Evolutionary conservation across 2,888 invertebrate genomes (phyloP).

Genomic region (Choreutis nemorana): DNA sequence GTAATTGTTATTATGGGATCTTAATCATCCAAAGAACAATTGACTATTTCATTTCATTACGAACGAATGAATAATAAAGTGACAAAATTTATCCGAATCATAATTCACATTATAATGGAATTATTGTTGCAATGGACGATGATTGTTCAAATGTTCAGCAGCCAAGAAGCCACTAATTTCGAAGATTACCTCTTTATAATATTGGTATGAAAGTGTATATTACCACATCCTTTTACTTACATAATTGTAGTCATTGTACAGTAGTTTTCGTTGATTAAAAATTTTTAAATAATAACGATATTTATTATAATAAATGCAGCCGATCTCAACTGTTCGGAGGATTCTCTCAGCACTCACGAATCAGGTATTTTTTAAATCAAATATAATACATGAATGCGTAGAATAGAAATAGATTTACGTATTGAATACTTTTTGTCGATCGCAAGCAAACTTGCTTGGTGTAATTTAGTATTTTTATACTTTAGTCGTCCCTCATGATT

Average conservation of each 20-base stretch:
- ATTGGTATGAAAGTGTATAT: conserved; percentile 1
- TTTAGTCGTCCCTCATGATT: no score
- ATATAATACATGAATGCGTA: conserved; percentile 6
- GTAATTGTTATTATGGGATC: conserved; percentile 1
- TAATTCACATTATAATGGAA: conserved; percentile 1
- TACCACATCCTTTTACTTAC: no score
- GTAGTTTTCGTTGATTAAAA: neutral
- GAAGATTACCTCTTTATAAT: no score
- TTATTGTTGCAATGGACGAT: conserved; percentile 4
- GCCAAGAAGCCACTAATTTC: no score
- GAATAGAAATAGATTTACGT: no score
- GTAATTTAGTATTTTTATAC: no score
- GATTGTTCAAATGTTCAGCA: no score
- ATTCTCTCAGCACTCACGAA: conserved; percentile 81
- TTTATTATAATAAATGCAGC: conserved; percentile 53
- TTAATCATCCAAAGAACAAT: neutral
- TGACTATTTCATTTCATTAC: neutral
- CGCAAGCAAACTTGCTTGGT: no score
- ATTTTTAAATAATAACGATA: conserved; percentile 7
- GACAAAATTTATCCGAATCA: neutral
- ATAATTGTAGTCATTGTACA: no score
- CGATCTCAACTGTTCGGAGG: conserved; percentile 83
- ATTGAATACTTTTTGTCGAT: no score
- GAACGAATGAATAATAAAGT: neutral
- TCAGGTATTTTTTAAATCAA: conserved; percentile 68